A percentile compares a stretch with the other conserved stretches of the same genome.
These are phyloP conservation scores for Psettodes erumei DNA, from an alignment of 2,113 vertebrate species.

Conservation along the genomic window DNA sequence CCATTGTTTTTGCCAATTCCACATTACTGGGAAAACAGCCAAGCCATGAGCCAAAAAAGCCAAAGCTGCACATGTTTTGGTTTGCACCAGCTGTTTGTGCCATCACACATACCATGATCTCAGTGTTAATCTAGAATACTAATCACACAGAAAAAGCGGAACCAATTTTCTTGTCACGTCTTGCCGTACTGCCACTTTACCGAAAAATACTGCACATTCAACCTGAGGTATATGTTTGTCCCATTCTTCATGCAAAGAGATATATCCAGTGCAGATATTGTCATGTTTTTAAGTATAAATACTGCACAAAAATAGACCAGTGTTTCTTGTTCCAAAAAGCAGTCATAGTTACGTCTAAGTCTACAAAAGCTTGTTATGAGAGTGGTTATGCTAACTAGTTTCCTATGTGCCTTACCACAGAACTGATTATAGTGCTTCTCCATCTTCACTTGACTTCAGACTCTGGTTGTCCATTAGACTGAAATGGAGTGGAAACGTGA, in stretches of 20 bases:
- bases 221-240: neutral
- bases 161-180: slow-evolving; percentile 38
- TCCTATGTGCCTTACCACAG: no score
- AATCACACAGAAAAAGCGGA: slow-evolving; percentile 17
- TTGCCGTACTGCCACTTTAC: slow-evolving; percentile 5
- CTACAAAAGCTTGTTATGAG: no score
- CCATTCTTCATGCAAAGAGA: neutral
- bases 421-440: no score
- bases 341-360: no score
- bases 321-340: no score
- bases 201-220: slow-evolving; percentile 3
- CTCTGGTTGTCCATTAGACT: no score
- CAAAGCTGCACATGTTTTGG: slow-evolving; percentile 15
- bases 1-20: slow-evolving; percentile 61
- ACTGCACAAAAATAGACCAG: no score
- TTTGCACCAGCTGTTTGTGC: slow-evolving; percentile 14
- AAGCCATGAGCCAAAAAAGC: slow-evolving; percentile 18
- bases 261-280: neutral
- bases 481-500: no score
- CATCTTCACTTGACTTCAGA: no score
- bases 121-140: slow-evolving; percentile 16
- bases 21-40: slow-evolving; percentile 30
- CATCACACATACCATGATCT: slow-evolving; percentile 29
- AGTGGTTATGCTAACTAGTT: no score
- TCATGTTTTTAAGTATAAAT: no score